These are phyloP conservation scores for Elymnias hypermnestra DNA, from an alignment of 1,140 invertebrate species.

Conservation along the genomic window DNA sequence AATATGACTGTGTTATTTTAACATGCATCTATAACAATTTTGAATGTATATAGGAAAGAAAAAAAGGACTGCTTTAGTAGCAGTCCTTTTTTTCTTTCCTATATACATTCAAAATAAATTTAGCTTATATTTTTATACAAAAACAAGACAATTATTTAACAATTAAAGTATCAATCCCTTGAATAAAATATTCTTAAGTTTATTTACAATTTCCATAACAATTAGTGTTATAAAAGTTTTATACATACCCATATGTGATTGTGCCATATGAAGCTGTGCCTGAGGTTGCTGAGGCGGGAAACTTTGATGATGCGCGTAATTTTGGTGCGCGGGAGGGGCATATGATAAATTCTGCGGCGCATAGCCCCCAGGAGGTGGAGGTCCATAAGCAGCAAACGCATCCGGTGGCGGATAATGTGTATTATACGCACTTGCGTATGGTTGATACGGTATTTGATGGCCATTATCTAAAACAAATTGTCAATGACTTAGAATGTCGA, in stretches of 20 bases:
- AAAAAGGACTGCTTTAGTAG: too few relatives aligned
- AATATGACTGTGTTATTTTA: too few relatives aligned
- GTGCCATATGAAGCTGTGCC: slow-evolving; percentile 65
- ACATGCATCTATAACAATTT: too few relatives aligned
- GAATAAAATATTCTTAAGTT: too few relatives aligned
- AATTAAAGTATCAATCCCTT: too few relatives aligned
- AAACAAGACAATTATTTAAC: too few relatives aligned
- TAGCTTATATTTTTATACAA: too few relatives aligned
- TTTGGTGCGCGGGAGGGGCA: slow-evolving; percentile 71
- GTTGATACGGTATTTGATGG: slow-evolving; percentile 73
- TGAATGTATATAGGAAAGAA: too few relatives aligned
- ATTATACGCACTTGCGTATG: slow-evolving; percentile 71
- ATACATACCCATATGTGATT: slow-evolving; percentile 64
- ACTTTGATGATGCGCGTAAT: slow-evolving; percentile 66
- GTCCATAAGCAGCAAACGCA: slow-evolving; percentile 66
- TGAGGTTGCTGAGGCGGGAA: slow-evolving; percentile 67
- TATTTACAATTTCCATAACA: too few relatives aligned
- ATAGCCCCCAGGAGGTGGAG: slow-evolving; percentile 66
- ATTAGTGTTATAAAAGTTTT: background rate
- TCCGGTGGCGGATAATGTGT: slow-evolving; percentile 72
- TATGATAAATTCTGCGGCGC: slow-evolving; percentile 69
- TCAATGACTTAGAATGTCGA: background rate
- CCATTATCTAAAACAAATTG: slow-evolving; percentile 68
- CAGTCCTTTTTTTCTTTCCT: too few relatives aligned
- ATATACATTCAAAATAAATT: too few relatives aligned